Evolutionary conservation across 53 echinoderm and acorn worm genomes (phyloP).

Genomic region (Hippasteria phrygiana): DNA sequence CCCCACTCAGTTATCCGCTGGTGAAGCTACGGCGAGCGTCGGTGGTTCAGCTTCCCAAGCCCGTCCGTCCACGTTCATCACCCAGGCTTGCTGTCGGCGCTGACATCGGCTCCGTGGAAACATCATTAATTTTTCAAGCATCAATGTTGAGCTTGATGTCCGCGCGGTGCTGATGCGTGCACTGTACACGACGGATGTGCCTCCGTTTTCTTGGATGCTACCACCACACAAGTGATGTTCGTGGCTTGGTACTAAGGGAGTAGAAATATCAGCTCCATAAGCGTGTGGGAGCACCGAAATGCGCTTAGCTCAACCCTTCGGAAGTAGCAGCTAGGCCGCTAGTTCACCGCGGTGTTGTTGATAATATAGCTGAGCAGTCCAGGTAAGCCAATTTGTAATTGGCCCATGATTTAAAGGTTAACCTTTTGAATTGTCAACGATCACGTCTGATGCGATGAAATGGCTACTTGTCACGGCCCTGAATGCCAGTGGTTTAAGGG

Average conservation of each 20-base stretch:
- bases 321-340: background rate
- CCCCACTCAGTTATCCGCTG: too few species aligned
- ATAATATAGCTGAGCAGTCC: background rate
- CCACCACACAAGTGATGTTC: background rate
- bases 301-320: background rate
- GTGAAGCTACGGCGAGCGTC: too few species aligned
- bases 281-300: background rate
- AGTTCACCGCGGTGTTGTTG: background rate
- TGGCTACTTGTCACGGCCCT: background rate
- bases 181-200: background rate
- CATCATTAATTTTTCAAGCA: constrained; percentile 60
- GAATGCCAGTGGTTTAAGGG: background rate
- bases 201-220: background rate
- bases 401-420: background rate
- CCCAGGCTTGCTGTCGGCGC: background rate
- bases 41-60: too few species aligned
- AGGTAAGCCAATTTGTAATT: background rate
- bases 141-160: constrained; percentile 9
- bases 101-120: background rate
- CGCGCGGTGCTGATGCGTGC: background rate
- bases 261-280: background rate
- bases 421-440: background rate
- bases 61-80: too few species aligned
- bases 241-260: background rate
- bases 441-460: background rate